A percentile compares a stretch with the other conserved stretches of the same genome.
These are phyloP conservation scores for Tridacna gigas DNA, from an alignment of 2,888 invertebrate genomes.

Conservation along the genomic window DNA sequence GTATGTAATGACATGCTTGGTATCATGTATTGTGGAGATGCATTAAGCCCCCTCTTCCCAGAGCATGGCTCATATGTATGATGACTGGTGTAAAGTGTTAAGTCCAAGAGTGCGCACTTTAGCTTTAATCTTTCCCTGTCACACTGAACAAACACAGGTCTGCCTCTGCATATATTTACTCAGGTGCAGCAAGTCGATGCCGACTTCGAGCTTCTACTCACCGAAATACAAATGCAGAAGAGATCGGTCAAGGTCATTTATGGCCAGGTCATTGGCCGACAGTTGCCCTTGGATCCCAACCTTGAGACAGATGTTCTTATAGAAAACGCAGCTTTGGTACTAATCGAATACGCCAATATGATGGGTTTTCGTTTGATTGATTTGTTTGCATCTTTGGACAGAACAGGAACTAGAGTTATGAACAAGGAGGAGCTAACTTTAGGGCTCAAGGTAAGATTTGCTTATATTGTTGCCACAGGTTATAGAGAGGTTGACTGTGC, in stretches of 20 bases:
- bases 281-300: conserved; percentile 57
- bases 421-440: conserved; percentile 72
- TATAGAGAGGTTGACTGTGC: no score
- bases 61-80: no score
- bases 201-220: conserved; percentile 64
- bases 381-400: conserved; percentile 76
- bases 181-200: conserved; percentile 75
- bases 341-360: conserved; percentile 74
- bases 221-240: conserved; percentile 63
- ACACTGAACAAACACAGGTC: no score
- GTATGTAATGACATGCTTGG: no score
- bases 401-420: conserved; percentile 75
- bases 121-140: no score
- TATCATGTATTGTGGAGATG: no score
- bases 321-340: conserved; percentile 72
- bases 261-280: conserved; percentile 71
- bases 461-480: no score
- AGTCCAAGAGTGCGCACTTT: no score
- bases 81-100: no score
- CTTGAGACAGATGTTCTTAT: conserved; percentile 70
- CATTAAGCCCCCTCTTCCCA: no score
- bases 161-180: no score
- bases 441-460: conserved; percentile 70
- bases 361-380: conserved; percentile 76
- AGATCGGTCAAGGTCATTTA: conserved; percentile 65